Evolutionary conservation across 2,888 invertebrate genomes (phyloP), one percentile per base, ranked within the genome.

Genomic region (Sipha maydis): DNA sequence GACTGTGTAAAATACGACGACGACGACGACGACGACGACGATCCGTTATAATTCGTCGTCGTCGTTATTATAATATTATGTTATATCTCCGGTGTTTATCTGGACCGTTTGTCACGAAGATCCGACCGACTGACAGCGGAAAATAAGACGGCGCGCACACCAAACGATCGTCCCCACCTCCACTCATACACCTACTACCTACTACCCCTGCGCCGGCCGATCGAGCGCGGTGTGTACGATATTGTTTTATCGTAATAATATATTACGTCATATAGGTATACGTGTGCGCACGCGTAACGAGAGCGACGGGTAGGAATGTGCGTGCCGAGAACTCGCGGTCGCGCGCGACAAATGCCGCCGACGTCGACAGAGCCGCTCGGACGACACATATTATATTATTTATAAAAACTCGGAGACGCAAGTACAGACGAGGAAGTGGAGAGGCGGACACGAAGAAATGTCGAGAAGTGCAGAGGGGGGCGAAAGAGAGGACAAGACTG

Each of bases 281-380:
- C 48, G 48, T 48, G 48, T 61, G 11, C 9, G 21, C 76, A 14
- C 83, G 17, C 56, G 31, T 78, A 85, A 85, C 85, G 77, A 85
- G 28, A 85, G n/a, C 84, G 78, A 85, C 85, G 85, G 77, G 69
- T 48, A 85, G 85, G 85, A 85, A 85, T 85, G 85, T 69, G 85
- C 69, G 77, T 77, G 85, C 31, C 67, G 84, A 38, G 77, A 21
- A 9, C 28, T 41, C 77, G 85, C 48, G 41, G 77, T 34, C 77
- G 85, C 78, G 85, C 85, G 77, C 85, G 85, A 85, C 85, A 85
- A 78, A 85, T 41, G 67, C 69, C 75, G 56, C 76, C 67, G 80
- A 69, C 38, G 61, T 34, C 34, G 34, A 34, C 61, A 34, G 75
- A 54, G 54, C 73, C 34, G 19, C 38, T 73, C 56, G 83, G 84